A percentile compares a stretch with the other conserved stretches of the same genome.
phyloP scores from a whole-genome alignment of 2,888 invertebrate genomes.

The Fragum fragum region DNA sequence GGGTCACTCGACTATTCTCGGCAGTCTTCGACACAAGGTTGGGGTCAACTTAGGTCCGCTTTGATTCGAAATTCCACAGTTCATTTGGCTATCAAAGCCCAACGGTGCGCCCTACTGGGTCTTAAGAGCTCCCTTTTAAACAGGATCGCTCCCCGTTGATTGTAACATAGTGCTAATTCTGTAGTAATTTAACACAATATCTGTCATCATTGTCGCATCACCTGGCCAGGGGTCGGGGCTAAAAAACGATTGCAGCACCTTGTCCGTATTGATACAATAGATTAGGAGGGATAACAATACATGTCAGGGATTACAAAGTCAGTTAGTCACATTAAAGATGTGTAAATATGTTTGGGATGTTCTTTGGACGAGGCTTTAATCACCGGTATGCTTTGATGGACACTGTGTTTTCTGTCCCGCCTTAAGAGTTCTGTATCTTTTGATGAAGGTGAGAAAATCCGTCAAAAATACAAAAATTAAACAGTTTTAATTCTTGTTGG shows the following conservation, averaged over 20 bases:
- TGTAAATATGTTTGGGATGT: constrained; percentile 55
- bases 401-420: constrained; percentile 29
- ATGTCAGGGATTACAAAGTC: constrained; percentile 61
- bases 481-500: background rate
- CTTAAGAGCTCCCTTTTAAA: constrained; percentile 13
- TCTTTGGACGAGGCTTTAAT: constrained; percentile 52
- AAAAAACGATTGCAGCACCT: constrained; percentile 44
- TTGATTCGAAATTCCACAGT: constrained; percentile 45
- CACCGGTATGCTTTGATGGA: constrained; percentile 53
- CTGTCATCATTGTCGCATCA: constrained; percentile 63
- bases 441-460: constrained; percentile 27
- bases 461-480: constrained; percentile 25
- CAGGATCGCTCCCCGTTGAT: background rate
- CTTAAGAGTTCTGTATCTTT: constrained; percentile 24
- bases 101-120: constrained; percentile 13
- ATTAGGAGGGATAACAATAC: constrained; percentile 44
- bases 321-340: constrained; percentile 54
- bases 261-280: constrained; percentile 50
- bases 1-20: constrained; percentile 37
- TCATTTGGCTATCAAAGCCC: constrained; percentile 33
- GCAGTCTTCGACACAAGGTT: background rate
- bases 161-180: constrained; percentile 60
- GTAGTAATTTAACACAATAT: constrained; percentile 58
- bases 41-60: constrained; percentile 32
- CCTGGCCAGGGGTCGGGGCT: constrained; percentile 47